phyloP scores from a whole-genome alignment of 2,888 invertebrate genomes.

The Tolmerus cingulatus region DNA sequence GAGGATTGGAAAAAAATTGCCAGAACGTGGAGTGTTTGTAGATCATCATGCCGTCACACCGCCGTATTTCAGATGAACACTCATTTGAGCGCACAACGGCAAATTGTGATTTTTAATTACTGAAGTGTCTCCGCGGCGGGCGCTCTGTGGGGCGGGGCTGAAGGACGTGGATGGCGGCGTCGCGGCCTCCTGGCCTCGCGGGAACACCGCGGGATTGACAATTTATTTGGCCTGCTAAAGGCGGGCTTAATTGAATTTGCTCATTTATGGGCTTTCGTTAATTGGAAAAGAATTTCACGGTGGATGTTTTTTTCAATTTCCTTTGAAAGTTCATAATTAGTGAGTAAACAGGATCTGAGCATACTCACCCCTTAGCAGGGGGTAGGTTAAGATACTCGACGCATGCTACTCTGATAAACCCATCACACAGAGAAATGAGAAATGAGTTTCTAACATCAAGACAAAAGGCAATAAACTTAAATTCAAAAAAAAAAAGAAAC shows the following conservation, averaged over 20 bases:
- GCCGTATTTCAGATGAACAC: not conserved
- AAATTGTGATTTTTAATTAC: conserved; percentile 44
- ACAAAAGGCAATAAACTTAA: too few relatives aligned
- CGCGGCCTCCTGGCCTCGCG: not conserved
- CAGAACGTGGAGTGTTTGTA: conserved; percentile 36
- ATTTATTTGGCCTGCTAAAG: conserved; percentile 32
- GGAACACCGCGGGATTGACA: conserved; percentile 3
- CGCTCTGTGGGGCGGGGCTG: not conserved
- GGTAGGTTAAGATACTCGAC: not conserved
- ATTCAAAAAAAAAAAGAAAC: too few relatives aligned
- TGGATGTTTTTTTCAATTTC: conserved; percentile 13
- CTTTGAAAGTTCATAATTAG: not conserved
- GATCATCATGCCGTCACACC: conserved; percentile 17
- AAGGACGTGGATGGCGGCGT: not conserved
- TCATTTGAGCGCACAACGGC: conserved; percentile 13
- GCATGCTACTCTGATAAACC: not conserved
- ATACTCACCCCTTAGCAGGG: not conserved
- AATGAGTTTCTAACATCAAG: not conserved
- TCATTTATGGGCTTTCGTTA: conserved; percentile 38
- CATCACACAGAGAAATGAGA: not conserved
- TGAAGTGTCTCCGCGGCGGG: conserved; percentile 14
- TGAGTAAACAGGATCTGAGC: not conserved
- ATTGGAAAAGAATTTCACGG: conserved; percentile 33
- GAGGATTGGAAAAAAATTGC: conserved; percentile 41
- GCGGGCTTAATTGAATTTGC: conserved; percentile 36